Evolutionary conservation across 2,888 invertebrate genomes (phyloP), one percentile per base, ranked within the genome.

Genomic region (Crematogaster levior): DNA sequence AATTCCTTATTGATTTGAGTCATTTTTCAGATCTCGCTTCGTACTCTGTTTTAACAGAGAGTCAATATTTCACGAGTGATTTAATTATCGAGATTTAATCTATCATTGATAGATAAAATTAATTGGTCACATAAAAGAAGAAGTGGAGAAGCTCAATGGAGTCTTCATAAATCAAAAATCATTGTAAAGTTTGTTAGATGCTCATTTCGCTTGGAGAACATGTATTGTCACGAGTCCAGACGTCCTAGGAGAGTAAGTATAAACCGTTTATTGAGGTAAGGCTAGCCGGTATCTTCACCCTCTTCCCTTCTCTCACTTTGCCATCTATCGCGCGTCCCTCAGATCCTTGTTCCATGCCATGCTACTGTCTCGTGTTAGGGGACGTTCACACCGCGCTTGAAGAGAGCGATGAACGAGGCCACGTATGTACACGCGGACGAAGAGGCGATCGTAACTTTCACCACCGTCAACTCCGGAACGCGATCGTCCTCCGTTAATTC

Each of bases 391-490:
- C 80, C 66, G 27, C 58, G 84, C 68, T 82, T 86, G 86, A 85
- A 90, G 79, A 84, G 83, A 77, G 40, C 81, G 80, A 58, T 53
- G 85, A 91, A 91, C 88, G 91, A 91, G 91, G 90, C 90, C 91
- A 90, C 85, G 87, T 34, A 58, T 85, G 12, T 30, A 43, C 37
- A 53, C 40, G 18, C 51, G 58, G 21, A 53, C 53, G 80, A 77
- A 30, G 70, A 74, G 66, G 77, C 81, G 77, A 74, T 61, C 75
- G 77, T 79, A 79, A 79, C 77, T 79, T 79, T 79, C 77, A 79
- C 77, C 77, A 56, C 56, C 43, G 56, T 56, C 68, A 40, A 53
- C 75, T 40, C 30, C 53, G 68, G n/a, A 79, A 79, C 77, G 77
- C 77, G 68, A 68, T 79, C 68, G 43, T 68, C 77, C 68, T 79